These are phyloP conservation scores for Sebastes umbrosus DNA, from an alignment of 2,797 vertebrate genomes.

Conservation along the genomic window DNA sequence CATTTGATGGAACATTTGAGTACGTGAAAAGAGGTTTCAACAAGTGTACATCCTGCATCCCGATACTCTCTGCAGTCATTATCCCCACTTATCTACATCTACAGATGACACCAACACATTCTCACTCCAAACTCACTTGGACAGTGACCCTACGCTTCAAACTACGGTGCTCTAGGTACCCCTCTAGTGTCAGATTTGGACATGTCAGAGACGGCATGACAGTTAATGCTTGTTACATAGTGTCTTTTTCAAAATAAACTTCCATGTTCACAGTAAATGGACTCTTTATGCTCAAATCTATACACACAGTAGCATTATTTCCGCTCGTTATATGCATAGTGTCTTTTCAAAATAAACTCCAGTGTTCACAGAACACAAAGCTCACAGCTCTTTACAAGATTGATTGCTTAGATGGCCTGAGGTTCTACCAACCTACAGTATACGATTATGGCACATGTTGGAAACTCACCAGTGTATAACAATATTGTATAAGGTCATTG, in stretches of 20 bases:
- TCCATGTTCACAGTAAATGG: no score
- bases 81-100: slow-evolving; percentile 37
- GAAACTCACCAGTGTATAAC: no score
- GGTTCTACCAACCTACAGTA: no score
- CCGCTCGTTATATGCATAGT: no score
- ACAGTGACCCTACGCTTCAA: not conserved
- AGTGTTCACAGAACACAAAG: no score
- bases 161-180: not conserved
- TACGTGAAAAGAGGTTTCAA: not conserved
- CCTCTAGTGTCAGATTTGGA: not conserved
- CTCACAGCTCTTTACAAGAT: no score
- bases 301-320: no score
- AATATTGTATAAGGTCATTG: no score
- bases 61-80: slow-evolving; percentile 29
- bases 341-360: no score
- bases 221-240: not conserved
- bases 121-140: not conserved
- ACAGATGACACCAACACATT: not conserved
- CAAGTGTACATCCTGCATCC: slow-evolving; percentile 12
- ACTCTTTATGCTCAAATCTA: no score
- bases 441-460: no score
- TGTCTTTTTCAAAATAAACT: not conserved
- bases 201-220: not conserved
- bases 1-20: slow-evolving; percentile 11
- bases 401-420: no score